These are phyloP conservation scores for Neuroterus valhalla DNA, from an alignment of 1,140 invertebrate genomes.

Conservation along the genomic window DNA sequence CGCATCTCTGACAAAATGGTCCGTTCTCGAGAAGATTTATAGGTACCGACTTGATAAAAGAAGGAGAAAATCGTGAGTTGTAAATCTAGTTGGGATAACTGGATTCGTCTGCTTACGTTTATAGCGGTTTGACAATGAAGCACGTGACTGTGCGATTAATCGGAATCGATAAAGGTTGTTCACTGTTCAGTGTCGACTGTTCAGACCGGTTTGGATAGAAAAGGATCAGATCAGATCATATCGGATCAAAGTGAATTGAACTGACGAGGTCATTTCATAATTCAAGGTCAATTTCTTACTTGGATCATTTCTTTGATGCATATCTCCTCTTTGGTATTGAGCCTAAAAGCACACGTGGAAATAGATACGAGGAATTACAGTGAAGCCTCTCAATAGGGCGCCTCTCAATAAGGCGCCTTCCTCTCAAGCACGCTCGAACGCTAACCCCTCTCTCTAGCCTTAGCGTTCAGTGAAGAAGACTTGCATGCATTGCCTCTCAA, in stretches of 20 bases:
- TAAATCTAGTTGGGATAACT: constrained; percentile 28
- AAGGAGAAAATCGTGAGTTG: constrained; percentile 12
- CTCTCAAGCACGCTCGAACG: no score
- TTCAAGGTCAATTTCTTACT: constrained; percentile 35
- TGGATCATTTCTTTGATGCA: not conserved
- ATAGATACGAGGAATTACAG: no score
- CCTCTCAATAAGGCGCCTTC: no score
- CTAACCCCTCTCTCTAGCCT: no score
- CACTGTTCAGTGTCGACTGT: not conserved
- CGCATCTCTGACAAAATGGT: not conserved
- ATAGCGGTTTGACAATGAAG: constrained; percentile 23
- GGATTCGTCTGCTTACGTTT: constrained; percentile 26
- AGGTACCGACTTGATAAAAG: not conserved
- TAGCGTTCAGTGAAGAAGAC: no score
- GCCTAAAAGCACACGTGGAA: no score
- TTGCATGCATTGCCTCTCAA: no score
- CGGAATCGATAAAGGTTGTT: constrained; percentile 28
- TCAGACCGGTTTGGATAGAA: not conserved
- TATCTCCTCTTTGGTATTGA: not conserved
- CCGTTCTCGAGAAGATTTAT: not conserved
- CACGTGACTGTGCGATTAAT: constrained; percentile 22
- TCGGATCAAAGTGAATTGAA: not conserved
- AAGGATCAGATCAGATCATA: not conserved
- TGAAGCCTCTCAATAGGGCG: no score
- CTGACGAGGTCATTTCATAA: constrained; percentile 28